Base-by-base conservation (phyloP, 2,113 vertebrate species). In the Deroptyus accipitrinus region DNA sequence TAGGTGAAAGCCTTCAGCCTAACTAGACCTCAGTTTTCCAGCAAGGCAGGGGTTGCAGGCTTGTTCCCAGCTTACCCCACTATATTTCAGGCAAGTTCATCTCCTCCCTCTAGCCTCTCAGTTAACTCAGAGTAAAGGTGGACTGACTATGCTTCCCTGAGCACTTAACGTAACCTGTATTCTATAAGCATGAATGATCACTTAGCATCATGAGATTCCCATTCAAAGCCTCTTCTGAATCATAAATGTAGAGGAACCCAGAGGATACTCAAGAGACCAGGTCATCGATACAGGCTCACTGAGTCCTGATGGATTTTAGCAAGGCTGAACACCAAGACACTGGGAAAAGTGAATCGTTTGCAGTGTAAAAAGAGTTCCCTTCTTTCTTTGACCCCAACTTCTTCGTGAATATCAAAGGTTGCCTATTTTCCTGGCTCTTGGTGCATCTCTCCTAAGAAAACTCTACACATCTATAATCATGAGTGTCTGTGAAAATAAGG, bases 391-490 rank as follows among this genome's bases (percentile, higher is more conserved):
- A 90, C 22, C 6, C 9, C 31, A 83, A 7, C 28, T 57, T 86
- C 49, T 73, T 77, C 20, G 37, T 25, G 51, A 90, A 90, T 62
- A 81, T 7, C 15, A 15, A 42, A 25, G 27, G 16, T 35, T 94
- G 41, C 17, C 68, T 76, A 17, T 49, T 91, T 69, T 77, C 35
- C 44, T 61, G 39, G 23, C 20, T 46, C 82, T 12, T 22, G 30
- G 22, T 44, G 9, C 37, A 30, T 23, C n/a, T 77, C 72, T 85
- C 37, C 57, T 49, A 69, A 88, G 59, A 80, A 61, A 57, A 76
- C 2, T 20, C 46, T 24, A 41, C 8, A 17, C 20, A 41, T 7
- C 23, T 22, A 79, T 17, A 57, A 69, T 5, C 2, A 0, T 14
- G 16, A 48, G 12, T 30, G 15, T 67, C 68, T 51, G 2, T 41